These are phyloP conservation scores for Falco naumanni DNA, from an alignment of 2,797 vertebrate genomes.

Conservation along the genomic window DNA sequence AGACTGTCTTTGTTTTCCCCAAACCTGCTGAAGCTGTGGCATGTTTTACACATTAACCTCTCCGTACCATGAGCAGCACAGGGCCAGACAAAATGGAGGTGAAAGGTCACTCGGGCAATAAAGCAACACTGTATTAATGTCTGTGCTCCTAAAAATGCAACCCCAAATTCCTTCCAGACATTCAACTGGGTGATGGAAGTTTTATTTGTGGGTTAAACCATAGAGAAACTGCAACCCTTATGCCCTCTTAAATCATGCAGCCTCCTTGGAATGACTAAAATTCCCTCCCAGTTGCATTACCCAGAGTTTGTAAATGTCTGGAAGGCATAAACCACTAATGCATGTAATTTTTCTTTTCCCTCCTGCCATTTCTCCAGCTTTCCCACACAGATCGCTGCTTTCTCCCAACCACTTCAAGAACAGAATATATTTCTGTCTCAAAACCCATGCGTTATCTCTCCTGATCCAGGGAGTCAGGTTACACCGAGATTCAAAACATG, in stretches of 20 bases:
- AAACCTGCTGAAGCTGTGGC: not conserved
- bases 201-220: slow-evolving; percentile 62
- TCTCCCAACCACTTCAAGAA: slow-evolving; percentile 34
- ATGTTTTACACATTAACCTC: slow-evolving; percentile 50
- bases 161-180: slow-evolving; percentile 64
- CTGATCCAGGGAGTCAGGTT: slow-evolving; percentile 21
- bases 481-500: slow-evolving; percentile 7
- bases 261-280: slow-evolving; percentile 7
- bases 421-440: not conserved
- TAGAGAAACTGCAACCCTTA: slow-evolving; percentile 27
- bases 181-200: not conserved
- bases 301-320: slow-evolving; percentile 44
- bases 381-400: slow-evolving; percentile 55
- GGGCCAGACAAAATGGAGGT: slow-evolving; percentile 20
- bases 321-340: slow-evolving; percentile 63
- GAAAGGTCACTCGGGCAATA: slow-evolving; percentile 35
- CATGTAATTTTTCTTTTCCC: slow-evolving; percentile 53
- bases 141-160: slow-evolving; percentile 19
- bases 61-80: not conserved
- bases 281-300: slow-evolving; percentile 48
- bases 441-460: slow-evolving; percentile 3
- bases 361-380: slow-evolving; percentile 19
- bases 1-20: not conserved
- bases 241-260: slow-evolving; percentile 51
- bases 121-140: slow-evolving; percentile 30